Percentiles rank a stretch among this genome's conserved stretches.
Conservation (phyloP, 2,888 invertebrate genomes). For the Kryphioiulus occultus region DNA sequence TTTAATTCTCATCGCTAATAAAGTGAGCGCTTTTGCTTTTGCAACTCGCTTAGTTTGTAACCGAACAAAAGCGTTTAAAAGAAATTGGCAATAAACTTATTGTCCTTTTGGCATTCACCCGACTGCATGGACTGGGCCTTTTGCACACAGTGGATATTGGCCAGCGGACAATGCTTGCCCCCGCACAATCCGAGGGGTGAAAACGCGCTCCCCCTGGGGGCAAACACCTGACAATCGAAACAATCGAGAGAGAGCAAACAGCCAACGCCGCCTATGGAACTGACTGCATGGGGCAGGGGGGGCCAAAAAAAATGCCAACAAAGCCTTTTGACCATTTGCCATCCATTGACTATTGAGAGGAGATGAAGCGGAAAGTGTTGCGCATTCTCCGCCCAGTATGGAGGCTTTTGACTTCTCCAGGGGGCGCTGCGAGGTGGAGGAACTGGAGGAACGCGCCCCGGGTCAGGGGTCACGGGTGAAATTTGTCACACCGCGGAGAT, state of each 20-base stretch:
- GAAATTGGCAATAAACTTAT: constrained; percentile 15
- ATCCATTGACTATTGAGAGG: background rate
- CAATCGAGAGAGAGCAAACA: background rate
- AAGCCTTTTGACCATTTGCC: background rate
- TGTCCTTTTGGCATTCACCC: constrained; percentile 4
- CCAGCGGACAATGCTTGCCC: background rate
- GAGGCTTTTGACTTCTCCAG: constrained; percentile 9
- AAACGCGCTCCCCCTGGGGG: constrained; percentile 23
- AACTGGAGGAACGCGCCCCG: background rate
- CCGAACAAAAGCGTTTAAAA: constrained; percentile 14
- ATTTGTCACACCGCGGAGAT: background rate
- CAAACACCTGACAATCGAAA: constrained; percentile 15
- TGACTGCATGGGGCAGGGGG: background rate
- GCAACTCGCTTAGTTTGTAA: background rate
- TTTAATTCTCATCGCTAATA: constrained; percentile 15
- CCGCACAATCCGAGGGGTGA: constrained; percentile 4
- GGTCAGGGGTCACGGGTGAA: background rate
- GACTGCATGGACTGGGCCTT: background rate
- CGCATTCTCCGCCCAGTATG: constrained; percentile 4
- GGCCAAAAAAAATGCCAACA: background rate
- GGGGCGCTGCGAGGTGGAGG: background rate
- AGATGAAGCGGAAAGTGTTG: background rate
- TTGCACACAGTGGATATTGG: background rate
- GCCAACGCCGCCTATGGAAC: background rate
- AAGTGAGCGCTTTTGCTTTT: constrained; percentile 4